Conservation (phyloP, 2,113 vertebrate genomes). For the Synchiropus splendidus region DNA sequence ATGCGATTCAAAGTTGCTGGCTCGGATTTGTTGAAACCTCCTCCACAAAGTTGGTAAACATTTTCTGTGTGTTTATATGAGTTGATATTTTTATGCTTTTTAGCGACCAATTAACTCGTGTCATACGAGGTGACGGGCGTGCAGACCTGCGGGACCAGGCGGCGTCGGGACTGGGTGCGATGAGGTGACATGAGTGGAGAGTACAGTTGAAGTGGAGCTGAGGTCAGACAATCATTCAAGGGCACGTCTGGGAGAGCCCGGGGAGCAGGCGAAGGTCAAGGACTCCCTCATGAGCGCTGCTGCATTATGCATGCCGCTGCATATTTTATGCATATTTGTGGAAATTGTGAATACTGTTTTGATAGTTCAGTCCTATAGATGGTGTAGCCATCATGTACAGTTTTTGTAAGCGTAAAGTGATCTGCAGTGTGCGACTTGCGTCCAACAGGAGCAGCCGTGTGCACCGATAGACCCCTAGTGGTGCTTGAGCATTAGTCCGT, state of each 20-base stretch:
- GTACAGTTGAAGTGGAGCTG: background rate
- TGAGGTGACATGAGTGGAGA: background rate
- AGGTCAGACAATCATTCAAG: slow-evolving; percentile 16
- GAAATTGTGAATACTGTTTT: slow-evolving; percentile 7
- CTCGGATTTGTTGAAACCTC: too few species aligned
- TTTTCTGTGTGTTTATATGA: slow-evolving; percentile 8
- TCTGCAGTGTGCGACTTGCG: too few species aligned
- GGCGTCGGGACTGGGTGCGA: background rate
- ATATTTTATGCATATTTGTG: slow-evolving; percentile 35
- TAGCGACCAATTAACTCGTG: slow-evolving; percentile 45
- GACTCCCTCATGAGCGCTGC: slow-evolving; percentile 12
- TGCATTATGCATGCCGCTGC: slow-evolving; percentile 19
- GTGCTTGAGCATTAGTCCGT: too few species aligned
- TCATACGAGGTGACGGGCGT: slow-evolving; percentile 2
- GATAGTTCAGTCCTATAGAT: background rate
- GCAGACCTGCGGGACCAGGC: background rate
- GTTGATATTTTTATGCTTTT: slow-evolving; percentile 64
- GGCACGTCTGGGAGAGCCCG: slow-evolving; percentile 7
- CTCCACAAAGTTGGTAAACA: too few species aligned
- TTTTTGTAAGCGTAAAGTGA: too few species aligned
- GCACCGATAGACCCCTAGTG: too few species aligned
- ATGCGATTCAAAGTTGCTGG: background rate
- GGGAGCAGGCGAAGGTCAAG: slow-evolving; percentile 12
- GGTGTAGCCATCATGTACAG: too few species aligned
- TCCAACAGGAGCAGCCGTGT: too few species aligned